phyloP scores from a whole-genome alignment of 2,888 invertebrate species.

The Pimpla rufipes region DNA sequence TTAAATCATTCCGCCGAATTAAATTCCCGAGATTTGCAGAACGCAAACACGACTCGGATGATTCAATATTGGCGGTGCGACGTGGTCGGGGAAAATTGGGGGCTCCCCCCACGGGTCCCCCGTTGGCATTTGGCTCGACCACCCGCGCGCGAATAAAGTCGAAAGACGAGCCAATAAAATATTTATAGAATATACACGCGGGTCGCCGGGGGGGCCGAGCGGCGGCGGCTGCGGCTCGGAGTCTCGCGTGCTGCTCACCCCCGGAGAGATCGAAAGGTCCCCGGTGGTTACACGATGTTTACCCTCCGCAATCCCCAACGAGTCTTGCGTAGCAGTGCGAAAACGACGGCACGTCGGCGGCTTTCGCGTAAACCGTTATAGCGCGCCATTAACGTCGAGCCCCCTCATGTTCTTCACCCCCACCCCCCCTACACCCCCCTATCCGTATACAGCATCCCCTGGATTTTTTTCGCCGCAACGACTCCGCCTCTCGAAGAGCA shows the following conservation, averaged over 20 bases:
- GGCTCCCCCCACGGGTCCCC: conserved; percentile 16
- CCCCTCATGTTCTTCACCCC: conserved; percentile 59
- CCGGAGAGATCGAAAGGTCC: conserved; percentile 74
- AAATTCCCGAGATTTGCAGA: neutral
- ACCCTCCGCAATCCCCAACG: conserved; percentile 80
- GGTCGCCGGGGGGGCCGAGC: neutral
- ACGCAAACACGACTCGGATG: neutral
- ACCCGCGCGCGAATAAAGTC: conserved; percentile 80
- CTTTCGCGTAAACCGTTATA: conserved; percentile 69
- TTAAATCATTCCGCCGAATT: neutral
- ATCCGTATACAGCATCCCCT: neutral
- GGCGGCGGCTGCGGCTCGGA: conserved; percentile 15
- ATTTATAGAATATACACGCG: conserved; percentile 80
- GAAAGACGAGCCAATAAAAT: conserved; percentile 84
- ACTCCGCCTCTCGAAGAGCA: neutral
- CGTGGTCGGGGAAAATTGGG: conserved; percentile 31
- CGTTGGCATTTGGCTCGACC: conserved; percentile 56
- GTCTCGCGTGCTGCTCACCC: conserved; percentile 50
- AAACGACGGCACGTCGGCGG: conserved; percentile 53
- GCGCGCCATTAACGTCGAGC: conserved; percentile 71
- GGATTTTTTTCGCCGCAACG: conserved; percentile 9
- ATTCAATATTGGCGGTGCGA: conserved; percentile 36
- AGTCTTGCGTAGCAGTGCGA: conserved; percentile 51
- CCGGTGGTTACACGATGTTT: conserved; percentile 84
- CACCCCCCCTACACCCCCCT: neutral